Conservation (phyloP, 2,888 invertebrate genomes). For the Melinaea marsaeus region DNA sequence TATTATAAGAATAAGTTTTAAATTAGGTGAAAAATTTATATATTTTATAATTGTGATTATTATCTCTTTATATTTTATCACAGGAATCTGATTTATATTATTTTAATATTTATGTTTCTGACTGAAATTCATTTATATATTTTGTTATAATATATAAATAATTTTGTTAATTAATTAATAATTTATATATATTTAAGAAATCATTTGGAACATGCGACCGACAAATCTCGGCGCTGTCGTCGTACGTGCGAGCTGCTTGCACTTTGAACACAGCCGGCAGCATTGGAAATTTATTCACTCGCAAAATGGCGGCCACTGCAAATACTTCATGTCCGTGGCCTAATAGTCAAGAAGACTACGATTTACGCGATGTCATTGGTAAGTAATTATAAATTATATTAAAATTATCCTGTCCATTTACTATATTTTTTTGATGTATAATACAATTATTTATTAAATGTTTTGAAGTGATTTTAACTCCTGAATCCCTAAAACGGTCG, state of each 20-base stretch:
- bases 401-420: constrained; percentile 6
- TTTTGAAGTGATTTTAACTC: neutral
- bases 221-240: constrained; percentile 50
- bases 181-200: constrained; percentile 41
- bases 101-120: neutral
- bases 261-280: constrained; percentile 50
- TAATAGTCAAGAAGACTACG: constrained; percentile 94
- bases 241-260: constrained; percentile 64
- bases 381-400: constrained; percentile 51
- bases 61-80: too few relatives aligned
- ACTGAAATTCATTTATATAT: neutral
- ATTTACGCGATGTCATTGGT: constrained; percentile 95
- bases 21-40: too few relatives aligned
- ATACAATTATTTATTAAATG: neutral
- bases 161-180: constrained; percentile 11
- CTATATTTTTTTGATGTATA: neutral
- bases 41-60: too few relatives aligned
- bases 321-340: constrained; percentile 84
- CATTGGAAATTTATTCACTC: constrained; percentile 58
- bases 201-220: constrained; percentile 54
- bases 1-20: too few relatives aligned
- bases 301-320: constrained; percentile 63
- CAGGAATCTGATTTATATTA: neutral
- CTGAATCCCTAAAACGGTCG: constrained; percentile 1
- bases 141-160: neutral